phyloP scores from a whole-genome alignment of 2,797 vertebrate species.

The Thamnophis elegans region DNA sequence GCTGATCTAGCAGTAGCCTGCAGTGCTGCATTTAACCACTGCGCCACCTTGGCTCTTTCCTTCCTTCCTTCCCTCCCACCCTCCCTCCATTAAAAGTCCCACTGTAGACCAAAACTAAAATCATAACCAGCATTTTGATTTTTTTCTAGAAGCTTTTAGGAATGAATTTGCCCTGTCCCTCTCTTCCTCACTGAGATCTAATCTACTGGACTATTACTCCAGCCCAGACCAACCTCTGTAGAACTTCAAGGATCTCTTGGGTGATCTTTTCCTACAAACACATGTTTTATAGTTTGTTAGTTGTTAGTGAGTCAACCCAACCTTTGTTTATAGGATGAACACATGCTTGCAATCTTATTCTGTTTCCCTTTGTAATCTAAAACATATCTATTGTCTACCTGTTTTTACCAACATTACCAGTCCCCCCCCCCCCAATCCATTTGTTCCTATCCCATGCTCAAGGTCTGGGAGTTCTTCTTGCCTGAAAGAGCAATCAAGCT shows the following conservation, averaged over 20 bases:
- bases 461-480: neutral
- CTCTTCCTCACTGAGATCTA: neutral
- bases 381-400: neutral
- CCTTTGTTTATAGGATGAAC: neutral
- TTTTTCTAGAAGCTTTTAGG: neutral
- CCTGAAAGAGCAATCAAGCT: neutral
- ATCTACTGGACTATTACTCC: neutral
- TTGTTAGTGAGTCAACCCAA: neutral
- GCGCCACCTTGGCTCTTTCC: no score
- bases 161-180: neutral
- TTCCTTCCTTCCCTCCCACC: neutral
- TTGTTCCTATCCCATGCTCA: neutral
- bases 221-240: neutral
- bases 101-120: neutral
- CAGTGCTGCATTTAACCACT: no score
- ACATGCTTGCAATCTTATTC: neutral
- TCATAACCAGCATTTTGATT: neutral
- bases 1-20: no score
- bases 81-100: neutral
- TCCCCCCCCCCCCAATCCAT: neutral
- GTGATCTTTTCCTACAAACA: neutral
- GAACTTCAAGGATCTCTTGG: neutral
- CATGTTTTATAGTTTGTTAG: neutral
- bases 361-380: neutral
- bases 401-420: neutral